Conservation (phyloP, 2,797 vertebrate genomes). For the Rallus crepitans region DNA sequence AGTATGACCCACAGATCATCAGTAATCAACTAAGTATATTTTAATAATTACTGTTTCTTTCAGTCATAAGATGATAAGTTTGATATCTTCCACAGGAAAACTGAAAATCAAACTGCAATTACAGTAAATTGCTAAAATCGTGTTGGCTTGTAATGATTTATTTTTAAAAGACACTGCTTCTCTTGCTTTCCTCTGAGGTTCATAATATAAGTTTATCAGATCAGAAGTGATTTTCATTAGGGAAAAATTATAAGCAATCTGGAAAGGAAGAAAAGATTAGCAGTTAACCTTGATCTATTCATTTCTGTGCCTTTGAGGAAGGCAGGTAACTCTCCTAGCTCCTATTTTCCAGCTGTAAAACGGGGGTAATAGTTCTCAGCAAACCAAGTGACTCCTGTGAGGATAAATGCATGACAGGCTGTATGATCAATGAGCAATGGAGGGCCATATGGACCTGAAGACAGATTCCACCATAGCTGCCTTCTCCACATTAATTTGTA, state of each 20-base stretch:
- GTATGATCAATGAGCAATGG: slow-evolving; percentile 10
- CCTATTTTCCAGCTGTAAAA: slow-evolving; percentile 46
- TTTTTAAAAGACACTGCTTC: slow-evolving; percentile 5
- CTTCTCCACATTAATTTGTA: slow-evolving; percentile 61
- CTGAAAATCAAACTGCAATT: slow-evolving; percentile 54
- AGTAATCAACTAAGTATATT: background rate
- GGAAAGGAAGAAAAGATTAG: slow-evolving; percentile 15
- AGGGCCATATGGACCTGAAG: slow-evolving; percentile 19
- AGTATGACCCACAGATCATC: background rate
- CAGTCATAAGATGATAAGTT: background rate
- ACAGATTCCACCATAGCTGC: slow-evolving; percentile 23
- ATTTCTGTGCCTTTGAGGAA: background rate
- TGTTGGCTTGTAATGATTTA: background rate
- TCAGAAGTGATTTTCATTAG: slow-evolving; percentile 36
- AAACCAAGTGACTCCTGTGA: background rate
- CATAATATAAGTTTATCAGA: background rate
- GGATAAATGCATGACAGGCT: background rate
- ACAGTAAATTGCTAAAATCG: background rate
- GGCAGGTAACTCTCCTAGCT: slow-evolving; percentile 8
- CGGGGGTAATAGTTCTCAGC: background rate
- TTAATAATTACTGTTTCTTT: background rate
- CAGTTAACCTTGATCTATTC: background rate
- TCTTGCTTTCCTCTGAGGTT: background rate
- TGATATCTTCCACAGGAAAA: slow-evolving; percentile 9
- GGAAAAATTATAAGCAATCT: slow-evolving; percentile 38